These are phyloP conservation scores for Apotomis turbidana DNA, from an alignment of 2,888 invertebrate genomes.

Conservation along the genomic window DNA sequence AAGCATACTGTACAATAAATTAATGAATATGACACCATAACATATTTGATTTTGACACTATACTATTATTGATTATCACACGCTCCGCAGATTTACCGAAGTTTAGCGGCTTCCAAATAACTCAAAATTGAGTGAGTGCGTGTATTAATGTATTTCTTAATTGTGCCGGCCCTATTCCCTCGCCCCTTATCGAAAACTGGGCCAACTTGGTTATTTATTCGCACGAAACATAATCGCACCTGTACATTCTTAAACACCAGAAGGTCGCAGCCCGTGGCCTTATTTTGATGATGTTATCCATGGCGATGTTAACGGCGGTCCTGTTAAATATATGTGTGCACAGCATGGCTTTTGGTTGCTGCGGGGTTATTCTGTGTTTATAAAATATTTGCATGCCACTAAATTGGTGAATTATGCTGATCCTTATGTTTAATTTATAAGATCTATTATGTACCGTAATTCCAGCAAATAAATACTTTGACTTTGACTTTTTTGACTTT, in stretches of 20 bases:
- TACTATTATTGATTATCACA: too few relatives aligned
- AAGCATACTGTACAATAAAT: too few relatives aligned
- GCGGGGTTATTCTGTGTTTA: too few relatives aligned
- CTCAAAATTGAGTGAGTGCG: background rate
- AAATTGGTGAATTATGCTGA: too few relatives aligned
- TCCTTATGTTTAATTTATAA: too few relatives aligned
- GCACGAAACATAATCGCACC: slow-evolving; percentile 30
- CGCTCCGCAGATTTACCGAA: too few relatives aligned
- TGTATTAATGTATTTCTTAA: background rate
- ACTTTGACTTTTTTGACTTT: too few relatives aligned
- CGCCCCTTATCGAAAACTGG: slow-evolving; percentile 19
- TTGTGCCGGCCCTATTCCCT: slow-evolving; percentile 12
- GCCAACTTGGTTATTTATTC: slow-evolving; percentile 32
- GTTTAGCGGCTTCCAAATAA: background rate
- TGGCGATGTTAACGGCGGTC: slow-evolving; percentile 13
- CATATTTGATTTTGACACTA: too few relatives aligned
- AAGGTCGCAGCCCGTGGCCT: slow-evolving; percentile 26
- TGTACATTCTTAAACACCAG: slow-evolving; percentile 28
- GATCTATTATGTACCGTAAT: too few relatives aligned
- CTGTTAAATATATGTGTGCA: background rate
- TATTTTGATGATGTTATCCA: slow-evolving; percentile 29
- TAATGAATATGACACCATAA: too few relatives aligned
- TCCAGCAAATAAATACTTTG: too few relatives aligned
- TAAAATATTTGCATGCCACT: too few relatives aligned
- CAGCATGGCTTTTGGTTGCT: background rate